phyloP scores from a whole-genome alignment of 2,888 invertebrate species.

The Synergus gifuensis region DNA sequence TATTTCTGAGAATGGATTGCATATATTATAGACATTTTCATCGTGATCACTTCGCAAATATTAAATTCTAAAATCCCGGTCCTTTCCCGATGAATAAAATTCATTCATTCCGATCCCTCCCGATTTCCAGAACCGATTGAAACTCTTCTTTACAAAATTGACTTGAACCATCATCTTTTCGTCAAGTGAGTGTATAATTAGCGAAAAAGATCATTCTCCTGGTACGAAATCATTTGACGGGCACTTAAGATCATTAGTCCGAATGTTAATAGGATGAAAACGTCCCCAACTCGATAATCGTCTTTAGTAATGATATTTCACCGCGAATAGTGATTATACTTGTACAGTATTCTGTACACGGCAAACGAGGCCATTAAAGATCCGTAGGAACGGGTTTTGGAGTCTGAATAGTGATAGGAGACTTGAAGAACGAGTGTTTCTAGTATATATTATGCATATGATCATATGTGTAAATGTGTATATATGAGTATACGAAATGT shows the following conservation, averaged over 20 bases:
- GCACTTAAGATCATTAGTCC: conserved; percentile 7
- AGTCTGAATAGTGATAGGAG: conserved; percentile 54
- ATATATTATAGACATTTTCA: too few relatives aligned
- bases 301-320: conserved; percentile 41
- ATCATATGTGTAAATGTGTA: background rate
- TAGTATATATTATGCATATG: conserved; percentile 43
- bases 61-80: too few relatives aligned
- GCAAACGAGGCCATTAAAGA: conserved; percentile 60
- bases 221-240: background rate
- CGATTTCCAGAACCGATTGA: too few relatives aligned
- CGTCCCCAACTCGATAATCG: conserved; percentile 14
- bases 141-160: too few relatives aligned
- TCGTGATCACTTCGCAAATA: too few relatives aligned
- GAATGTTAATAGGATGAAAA: conserved; percentile 8
- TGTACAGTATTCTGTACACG: conserved; percentile 42
- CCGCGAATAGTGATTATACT: conserved; percentile 38
- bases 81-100: too few relatives aligned
- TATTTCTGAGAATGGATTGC: too few relatives aligned
- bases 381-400: conserved; percentile 58
- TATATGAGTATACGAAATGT: background rate
- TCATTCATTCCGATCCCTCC: too few relatives aligned
- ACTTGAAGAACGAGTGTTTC: conserved; percentile 34
- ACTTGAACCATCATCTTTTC: too few relatives aligned
- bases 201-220: background rate
- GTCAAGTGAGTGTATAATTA: background rate